Percentiles rank a stretch among this genome's conserved stretches.
These are phyloP conservation scores for Tribolium freemani DNA, from an alignment of 2,888 invertebrate species.

Conservation along the genomic window DNA sequence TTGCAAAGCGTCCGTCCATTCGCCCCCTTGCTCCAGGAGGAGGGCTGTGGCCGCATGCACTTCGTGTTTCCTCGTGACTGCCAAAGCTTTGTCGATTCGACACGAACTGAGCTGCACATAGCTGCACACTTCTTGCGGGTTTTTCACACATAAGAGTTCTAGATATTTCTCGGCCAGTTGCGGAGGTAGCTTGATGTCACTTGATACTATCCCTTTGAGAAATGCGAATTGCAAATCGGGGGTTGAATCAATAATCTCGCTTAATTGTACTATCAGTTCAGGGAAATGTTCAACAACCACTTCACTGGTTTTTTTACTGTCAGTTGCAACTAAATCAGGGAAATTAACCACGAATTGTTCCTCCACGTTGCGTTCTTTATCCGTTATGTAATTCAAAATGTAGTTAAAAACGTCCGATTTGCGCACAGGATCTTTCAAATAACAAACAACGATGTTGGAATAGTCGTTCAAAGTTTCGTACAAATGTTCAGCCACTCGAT, in stretches of 20 bases:
- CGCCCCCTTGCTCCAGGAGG: slow-evolving; percentile 81
- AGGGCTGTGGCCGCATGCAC: slow-evolving; percentile 79
- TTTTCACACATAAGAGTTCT: slow-evolving; percentile 74
- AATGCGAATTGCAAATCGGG: slow-evolving; percentile 71
- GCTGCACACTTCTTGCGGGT: slow-evolving; percentile 70
- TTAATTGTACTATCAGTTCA: slow-evolving; percentile 66
- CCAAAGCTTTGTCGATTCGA: slow-evolving; percentile 75
- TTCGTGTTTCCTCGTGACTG: slow-evolving; percentile 75
- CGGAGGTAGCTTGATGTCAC: slow-evolving; percentile 66
- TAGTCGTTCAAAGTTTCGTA: slow-evolving; percentile 74
- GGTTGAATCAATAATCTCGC: slow-evolving; percentile 66
- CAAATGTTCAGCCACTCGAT: slow-evolving; percentile 79
- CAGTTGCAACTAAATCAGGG: slow-evolving; percentile 72
- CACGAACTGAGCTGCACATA: slow-evolving; percentile 68
- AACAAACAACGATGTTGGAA: slow-evolving; percentile 77
- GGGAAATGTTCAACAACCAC: slow-evolving; percentile 74
- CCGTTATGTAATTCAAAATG: slow-evolving; percentile 68
- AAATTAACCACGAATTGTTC: slow-evolving; percentile 68
- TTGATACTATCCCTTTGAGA: slow-evolving; percentile 71
- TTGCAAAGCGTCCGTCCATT: slow-evolving; percentile 80
- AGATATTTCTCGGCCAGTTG: slow-evolving; percentile 74
- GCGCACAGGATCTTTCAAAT: slow-evolving; percentile 75
- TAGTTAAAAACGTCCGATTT: slow-evolving; percentile 75
- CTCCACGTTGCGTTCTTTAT: slow-evolving; percentile 66
- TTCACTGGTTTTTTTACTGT: slow-evolving; percentile 75